Evolutionary conservation across 2,797 vertebrate genomes (phyloP).

Genomic region (Dryobates pubescens): DNA sequence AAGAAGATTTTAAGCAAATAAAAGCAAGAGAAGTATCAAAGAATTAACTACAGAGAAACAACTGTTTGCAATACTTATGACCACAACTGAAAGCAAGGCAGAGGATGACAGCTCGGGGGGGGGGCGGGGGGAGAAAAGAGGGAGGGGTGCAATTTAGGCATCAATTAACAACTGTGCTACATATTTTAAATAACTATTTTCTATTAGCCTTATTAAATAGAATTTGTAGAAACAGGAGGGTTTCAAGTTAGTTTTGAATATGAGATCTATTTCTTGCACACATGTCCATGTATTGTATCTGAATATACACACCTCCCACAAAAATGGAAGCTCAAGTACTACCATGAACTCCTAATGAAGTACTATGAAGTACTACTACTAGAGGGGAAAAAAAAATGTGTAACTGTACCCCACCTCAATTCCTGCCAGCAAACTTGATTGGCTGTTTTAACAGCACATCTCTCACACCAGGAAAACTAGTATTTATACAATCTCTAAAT

Average conservation of each 20-base stretch:
- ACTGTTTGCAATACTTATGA: background rate
- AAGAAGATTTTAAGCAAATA: background rate
- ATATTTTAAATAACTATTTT: background rate
- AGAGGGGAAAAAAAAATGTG: background rate
- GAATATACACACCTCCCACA: background rate
- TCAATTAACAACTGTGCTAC: background rate
- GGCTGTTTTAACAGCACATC: background rate
- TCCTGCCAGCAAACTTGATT: background rate
- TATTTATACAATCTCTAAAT: background rate
- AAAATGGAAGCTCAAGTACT: background rate
- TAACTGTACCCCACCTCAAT: background rate
- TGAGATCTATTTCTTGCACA: background rate
- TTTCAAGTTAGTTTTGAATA: background rate
- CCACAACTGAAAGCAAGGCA: background rate
- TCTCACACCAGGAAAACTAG: background rate
- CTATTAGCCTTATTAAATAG: background rate
- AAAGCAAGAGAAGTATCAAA: background rate
- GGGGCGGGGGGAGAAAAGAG: background rate
- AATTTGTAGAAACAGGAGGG: background rate
- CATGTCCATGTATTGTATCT: background rate
- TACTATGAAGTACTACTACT: background rate
- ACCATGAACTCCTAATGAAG: background rate
- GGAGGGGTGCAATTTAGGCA: background rate
- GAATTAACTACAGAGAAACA: background rate
- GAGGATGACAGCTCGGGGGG: background rate